Evolutionary conservation across 2,113 vertebrate genomes (phyloP).

Genomic region (Corythornis madagascariensis): DNA sequence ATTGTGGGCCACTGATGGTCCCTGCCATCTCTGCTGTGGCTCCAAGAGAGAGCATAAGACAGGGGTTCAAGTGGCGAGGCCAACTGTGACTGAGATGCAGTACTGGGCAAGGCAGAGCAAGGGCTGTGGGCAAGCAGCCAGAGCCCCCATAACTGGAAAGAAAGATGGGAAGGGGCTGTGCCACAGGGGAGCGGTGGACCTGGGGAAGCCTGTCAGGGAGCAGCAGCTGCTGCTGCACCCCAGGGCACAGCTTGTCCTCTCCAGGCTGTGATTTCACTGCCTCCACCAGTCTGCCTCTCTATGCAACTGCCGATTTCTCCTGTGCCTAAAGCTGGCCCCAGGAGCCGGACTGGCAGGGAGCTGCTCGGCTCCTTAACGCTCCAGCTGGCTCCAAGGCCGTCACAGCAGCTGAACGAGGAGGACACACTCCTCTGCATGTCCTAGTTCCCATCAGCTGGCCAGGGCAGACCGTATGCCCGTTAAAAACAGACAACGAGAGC

Average conservation of each 20-base stretch:
- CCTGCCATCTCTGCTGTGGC: not conserved
- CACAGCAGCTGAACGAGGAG: constrained; percentile 10
- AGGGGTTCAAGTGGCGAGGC: rapidly evolving
- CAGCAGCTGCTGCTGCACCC: constrained; percentile 36
- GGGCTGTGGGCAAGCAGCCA: not conserved
- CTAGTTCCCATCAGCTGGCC: constrained; percentile 53
- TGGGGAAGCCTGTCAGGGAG: not conserved
- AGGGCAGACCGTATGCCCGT: not conserved
- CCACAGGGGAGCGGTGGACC: not conserved
- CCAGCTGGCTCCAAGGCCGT: not conserved
- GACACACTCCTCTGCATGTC: not conserved
- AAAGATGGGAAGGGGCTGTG: not conserved
- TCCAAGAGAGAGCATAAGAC: not conserved
- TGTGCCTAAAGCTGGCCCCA: not conserved
- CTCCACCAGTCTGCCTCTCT: constrained; percentile 1
- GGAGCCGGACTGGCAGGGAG: constrained; percentile 8
- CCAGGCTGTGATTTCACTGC: not conserved
- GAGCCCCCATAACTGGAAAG: not conserved
- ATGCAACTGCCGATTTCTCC: not conserved
- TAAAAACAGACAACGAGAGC: not conserved
- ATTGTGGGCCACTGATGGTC: not conserved
- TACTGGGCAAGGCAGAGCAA: not conserved
- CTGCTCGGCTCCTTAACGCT: not conserved
- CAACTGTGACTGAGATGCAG: rapidly evolving
- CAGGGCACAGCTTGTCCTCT: not conserved